These are phyloP conservation scores for Neotragus moschatus DNA, from an alignment of 2,113 vertebrate genomes.

Conservation along the genomic window DNA sequence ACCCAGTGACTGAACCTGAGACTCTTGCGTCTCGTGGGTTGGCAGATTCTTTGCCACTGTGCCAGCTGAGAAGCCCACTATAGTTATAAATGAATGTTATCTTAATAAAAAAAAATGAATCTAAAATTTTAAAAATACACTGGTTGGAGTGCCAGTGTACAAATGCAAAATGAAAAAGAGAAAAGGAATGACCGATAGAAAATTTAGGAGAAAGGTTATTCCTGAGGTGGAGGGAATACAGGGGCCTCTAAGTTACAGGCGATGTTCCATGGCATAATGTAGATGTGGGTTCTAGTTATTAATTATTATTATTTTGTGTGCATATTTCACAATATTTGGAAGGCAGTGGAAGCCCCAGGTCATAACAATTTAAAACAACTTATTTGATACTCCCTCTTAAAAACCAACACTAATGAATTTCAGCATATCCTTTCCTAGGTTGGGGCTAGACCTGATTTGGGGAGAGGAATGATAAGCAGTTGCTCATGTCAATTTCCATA, in stretches of 20 bases:
- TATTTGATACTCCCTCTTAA: constrained; percentile 75
- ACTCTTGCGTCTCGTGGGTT: not conserved
- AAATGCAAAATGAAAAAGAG: not conserved
- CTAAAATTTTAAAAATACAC: not conserved
- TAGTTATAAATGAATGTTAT: not conserved
- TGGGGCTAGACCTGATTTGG: constrained; percentile 75
- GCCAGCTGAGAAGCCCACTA: not conserved
- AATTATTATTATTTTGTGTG: not conserved
- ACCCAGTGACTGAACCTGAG: not conserved
- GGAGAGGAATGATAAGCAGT: constrained; percentile 78
- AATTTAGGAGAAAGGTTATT: not conserved
- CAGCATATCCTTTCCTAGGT: constrained; percentile 76
- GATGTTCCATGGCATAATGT: not conserved
- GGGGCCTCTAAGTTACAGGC: not conserved
- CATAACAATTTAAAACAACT: constrained; percentile 73
- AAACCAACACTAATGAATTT: constrained; percentile 79
- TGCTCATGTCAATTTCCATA: constrained; percentile 76
- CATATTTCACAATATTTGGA: not conserved
- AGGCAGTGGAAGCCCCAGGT: constrained; percentile 32
- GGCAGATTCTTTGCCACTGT: not conserved
- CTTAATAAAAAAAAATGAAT: not conserved
- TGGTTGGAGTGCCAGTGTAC: not conserved
- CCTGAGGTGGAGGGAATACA: not conserved
- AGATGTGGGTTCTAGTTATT: not conserved
- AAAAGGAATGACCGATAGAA: not conserved